Base-by-base conservation (phyloP, 2,888 invertebrate species). In the Eupithecia tripunctaria region DNA sequence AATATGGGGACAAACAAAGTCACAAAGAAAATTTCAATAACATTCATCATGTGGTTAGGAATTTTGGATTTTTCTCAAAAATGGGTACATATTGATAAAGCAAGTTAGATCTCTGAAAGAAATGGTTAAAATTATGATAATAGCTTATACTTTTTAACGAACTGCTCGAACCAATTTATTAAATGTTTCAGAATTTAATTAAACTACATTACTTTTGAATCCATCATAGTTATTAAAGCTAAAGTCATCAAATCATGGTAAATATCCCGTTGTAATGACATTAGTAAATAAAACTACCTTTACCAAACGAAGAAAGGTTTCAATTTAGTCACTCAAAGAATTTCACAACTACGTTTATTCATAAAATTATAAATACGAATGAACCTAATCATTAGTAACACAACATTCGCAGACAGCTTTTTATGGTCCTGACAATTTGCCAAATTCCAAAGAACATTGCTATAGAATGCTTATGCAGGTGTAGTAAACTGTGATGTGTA, bases 351-450 rank as follows among this genome's bases (percentile, higher is more conserved):
- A 27, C 32, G 29, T 68, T 64, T 65, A 67, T 51, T 74, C 74
- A 74, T 47, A 59, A 41, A 68, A 74, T 65, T 71, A 71, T 71
- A 65, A 68, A 71, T 71, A 71, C 47, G 62, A 47, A 60, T 71
- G 66, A 69, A 68, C 15, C 43, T 41, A 59, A 71, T 38, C 21
- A 64, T 25, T 51, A 66, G 51, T 68, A 29, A 32, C 62, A 43
- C 62, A 71, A 51, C 70, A 71, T 71, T 72, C 72, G 68, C 70
- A 75, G 75, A 75, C 75, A 72, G 60, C 64, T 75, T 75, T 75
- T 75, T 72, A 75, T 75, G 72, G 67, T 43, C 64, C 70, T 72
- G 75, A 51, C 72, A 75, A 68, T 68, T 72, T 72, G 72, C 75
- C 75, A 75, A 75, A 69, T 66, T 56, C 38, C 38, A 64, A 32